phyloP scores from a whole-genome alignment of 2,888 invertebrate genomes.

The Emesis furor region DNA sequence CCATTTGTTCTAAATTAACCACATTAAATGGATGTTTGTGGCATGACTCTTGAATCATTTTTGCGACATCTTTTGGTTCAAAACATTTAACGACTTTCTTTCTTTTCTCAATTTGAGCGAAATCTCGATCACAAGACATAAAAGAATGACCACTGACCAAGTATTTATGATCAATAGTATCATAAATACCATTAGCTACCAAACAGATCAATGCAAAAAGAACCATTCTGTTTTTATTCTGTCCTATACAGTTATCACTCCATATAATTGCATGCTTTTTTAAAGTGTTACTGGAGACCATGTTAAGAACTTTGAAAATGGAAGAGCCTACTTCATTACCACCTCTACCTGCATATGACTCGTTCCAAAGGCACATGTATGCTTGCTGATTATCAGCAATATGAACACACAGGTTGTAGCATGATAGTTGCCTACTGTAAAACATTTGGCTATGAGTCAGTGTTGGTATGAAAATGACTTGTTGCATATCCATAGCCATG shows the following conservation, averaged over 20 bases:
- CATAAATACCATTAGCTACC: slow-evolving; percentile 17
- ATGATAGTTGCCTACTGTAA: slow-evolving; percentile 44
- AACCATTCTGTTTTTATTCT: slow-evolving; percentile 34
- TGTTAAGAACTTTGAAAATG: neutral
- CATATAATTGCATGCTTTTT: slow-evolving; percentile 8
- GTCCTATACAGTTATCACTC: slow-evolving; percentile 30
- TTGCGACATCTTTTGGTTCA: slow-evolving; percentile 16
- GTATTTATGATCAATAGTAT: slow-evolving; percentile 27
- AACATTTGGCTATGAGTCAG: slow-evolving; percentile 36
- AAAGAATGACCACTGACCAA: slow-evolving; percentile 25
- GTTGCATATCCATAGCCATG: slow-evolving; percentile 36
- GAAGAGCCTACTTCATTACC: slow-evolving; percentile 25
- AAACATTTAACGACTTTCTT: slow-evolving; percentile 9
- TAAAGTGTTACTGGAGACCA: neutral
- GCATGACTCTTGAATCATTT: neutral
- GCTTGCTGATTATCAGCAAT: slow-evolving; percentile 37
- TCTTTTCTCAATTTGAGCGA: neutral
- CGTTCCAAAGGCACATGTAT: slow-evolving; percentile 36
- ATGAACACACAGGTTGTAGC: slow-evolving; percentile 43
- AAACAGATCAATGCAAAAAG: slow-evolving; percentile 21
- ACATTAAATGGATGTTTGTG: neutral
- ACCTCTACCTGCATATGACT: slow-evolving; percentile 24
- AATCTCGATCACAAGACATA: slow-evolving; percentile 23
- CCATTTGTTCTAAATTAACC: slow-evolving; percentile 7
- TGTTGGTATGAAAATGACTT: slow-evolving; percentile 40